Base-by-base conservation (phyloP, 2,888 invertebrate genomes). In the Polymixis flavicincta region DNA sequence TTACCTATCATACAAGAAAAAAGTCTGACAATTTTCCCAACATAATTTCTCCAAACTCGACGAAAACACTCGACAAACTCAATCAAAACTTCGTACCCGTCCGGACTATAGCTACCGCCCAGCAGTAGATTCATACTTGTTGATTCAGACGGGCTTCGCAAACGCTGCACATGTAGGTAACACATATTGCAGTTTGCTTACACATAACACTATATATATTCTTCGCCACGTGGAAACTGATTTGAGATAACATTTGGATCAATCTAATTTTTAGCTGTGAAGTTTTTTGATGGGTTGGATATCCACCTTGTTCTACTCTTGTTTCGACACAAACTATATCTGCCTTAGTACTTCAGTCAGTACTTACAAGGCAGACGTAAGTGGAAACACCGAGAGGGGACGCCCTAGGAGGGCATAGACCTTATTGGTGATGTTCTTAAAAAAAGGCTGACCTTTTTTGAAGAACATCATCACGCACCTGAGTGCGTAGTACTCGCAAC, bases 101-200 rank as follows among this genome's bases (percentile, higher is more conserved):
- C 70, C 17, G 9, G 67, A 78, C 84, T 83, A 79, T 74, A 61
- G 69, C 59, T 85, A 1, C 25, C 2, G 75, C 61, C 66, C 76
- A 71, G 68, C 67, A 68, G 81, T 87, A 88, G 88, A 89, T 89
- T 87, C 89, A 87, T 92, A 94, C 94, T 93, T 94, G 94, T 94
- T 94, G 94, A 93, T 93, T 93, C 92, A 89, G 88, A 75, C 89
- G 71, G 88, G 89, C 91, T 90, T 89, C 91, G 88, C 87, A 85
- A 89, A 86, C 88, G 86, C 77, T 80, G 86, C 85, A 76, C 76
- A 73, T 81, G 76, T 84, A 45, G 42, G 42, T 45, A 72, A 84
- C 85, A 82, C 48, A 81, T 75, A 89, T 87, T 83, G 83, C 72
- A 65, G 84, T 85, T 83, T 83, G 69, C 80, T 80, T 59, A 82